A percentile compares a stretch with the other conserved stretches of the same genome.
These are phyloP conservation scores for Cheirogaleus medius DNA, from an alignment of 2,113 vertebrate genomes.

Conservation along the genomic window DNA sequence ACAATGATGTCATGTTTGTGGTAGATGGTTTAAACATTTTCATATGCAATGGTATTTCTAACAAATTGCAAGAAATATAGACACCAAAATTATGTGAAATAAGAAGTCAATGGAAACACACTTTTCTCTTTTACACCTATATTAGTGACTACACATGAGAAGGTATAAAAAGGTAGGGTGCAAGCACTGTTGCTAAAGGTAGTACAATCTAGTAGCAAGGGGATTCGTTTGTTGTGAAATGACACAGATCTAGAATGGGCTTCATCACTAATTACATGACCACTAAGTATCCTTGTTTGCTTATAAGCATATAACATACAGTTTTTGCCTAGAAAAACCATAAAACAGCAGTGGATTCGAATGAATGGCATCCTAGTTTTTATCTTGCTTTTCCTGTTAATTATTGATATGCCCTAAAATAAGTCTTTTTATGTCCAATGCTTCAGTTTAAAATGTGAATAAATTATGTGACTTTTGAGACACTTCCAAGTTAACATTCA, in stretches of 20 bases:
- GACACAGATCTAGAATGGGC: background rate
- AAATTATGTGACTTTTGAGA: background rate
- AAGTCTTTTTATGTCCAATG: background rate
- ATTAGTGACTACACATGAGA: background rate
- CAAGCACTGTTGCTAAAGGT: background rate
- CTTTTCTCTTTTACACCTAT: background rate
- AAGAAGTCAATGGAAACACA: background rate
- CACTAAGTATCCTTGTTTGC: background rate
- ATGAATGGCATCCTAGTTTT: background rate
- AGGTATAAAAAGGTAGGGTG: background rate
- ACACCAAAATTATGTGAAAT: background rate
- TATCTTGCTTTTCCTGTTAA: background rate
- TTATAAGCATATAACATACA: background rate
- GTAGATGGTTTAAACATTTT: background rate
- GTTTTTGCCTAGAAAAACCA: background rate
- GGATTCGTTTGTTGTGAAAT: background rate
- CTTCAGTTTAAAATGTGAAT: background rate
- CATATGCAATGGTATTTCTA: background rate
- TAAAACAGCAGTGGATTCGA: background rate
- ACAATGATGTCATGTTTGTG: background rate
- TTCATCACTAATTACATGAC: background rate
- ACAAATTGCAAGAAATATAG: background rate
- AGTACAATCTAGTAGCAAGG: background rate
- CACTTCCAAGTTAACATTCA: background rate
- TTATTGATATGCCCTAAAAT: background rate